A percentile compares a stretch with the other conserved stretches of the same genome.
phyloP scores from a whole-genome alignment of 2,888 invertebrate genomes.

The Sialis lutaria region DNA sequence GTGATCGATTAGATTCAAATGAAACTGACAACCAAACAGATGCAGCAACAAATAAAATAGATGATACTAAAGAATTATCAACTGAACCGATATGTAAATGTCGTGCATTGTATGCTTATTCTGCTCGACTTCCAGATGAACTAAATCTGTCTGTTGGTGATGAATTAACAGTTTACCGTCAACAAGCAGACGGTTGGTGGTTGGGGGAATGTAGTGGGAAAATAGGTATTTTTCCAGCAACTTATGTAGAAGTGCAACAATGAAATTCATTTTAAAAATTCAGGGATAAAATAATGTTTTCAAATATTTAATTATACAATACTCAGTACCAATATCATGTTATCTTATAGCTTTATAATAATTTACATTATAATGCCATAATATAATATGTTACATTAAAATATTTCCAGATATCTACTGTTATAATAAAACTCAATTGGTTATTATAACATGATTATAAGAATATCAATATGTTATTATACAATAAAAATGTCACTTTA shows the following conservation, averaged over 20 bases:
- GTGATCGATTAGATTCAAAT: slow-evolving; percentile 17
- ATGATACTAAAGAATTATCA: slow-evolving; percentile 23
- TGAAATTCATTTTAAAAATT: too few species aligned
- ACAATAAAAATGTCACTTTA: too few species aligned
- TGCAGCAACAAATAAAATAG: not conserved
- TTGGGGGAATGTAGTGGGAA: slow-evolving; percentile 71
- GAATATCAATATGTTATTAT: too few species aligned
- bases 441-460: too few species aligned
- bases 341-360: too few species aligned
- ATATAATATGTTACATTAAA: too few species aligned
- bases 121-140: slow-evolving; percentile 76
- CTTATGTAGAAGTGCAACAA: slow-evolving; percentile 58
- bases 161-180: slow-evolving; percentile 71
- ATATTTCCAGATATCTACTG: too few species aligned
- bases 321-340: too few species aligned
- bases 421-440: too few species aligned
- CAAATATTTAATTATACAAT: too few species aligned
- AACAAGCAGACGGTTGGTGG: slow-evolving; percentile 93
- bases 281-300: too few species aligned
- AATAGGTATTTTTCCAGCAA: slow-evolving; percentile 85
- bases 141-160: slow-evolving; percentile 55
- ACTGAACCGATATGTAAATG: slow-evolving; percentile 49
- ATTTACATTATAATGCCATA: too few species aligned
- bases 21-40: not conserved
- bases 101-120: slow-evolving; percentile 73